Evolutionary conservation across 2,113 vertebrate species (phyloP), one percentile per base, ranked within the genome.

Genomic region (Prochilodus magdalenae): DNA sequence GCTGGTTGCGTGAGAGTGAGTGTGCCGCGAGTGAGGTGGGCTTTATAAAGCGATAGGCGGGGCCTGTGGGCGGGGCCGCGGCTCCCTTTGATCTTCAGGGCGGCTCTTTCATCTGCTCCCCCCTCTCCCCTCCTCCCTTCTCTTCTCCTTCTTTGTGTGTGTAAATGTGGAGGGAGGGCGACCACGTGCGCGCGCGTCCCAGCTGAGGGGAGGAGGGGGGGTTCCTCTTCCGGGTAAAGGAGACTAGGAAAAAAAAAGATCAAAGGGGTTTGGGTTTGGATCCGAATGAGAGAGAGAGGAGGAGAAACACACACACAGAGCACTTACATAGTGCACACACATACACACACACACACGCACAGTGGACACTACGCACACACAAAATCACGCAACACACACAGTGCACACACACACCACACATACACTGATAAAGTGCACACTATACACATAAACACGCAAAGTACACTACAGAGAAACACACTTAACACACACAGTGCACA

Each of bases 181-280:
- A 96, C 96, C 97, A 98, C 96, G 96, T 97, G 96, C 96, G 95
- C 95, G 93, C 93, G 92, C 93, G 94, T 96, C 96, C 95, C 97
- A 98, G 96, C 96, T 97, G 96, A 97, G 96, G 92, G 88, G 79
- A 89, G 79, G 91, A 91, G 93, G 90, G 94, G 94, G 96, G 57
- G 57, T 60, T 96, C 96, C 94, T 97, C 96, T 98, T 98, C 97
- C 96, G 97, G 96, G 96, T 97, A 97, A 96, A 93, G 94, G 81
- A 77, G 74, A 73, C 59, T 73, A 96, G 95, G 95, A 95, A 90
- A 95, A 88, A 91, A 90, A 91, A 94, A 97, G 96, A 98, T 97
- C 96, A 97, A 98, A 99, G 96, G 90, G 93, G 94, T 95, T 95
- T 92, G 95, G 93, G 95, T 96, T 95, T 95, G 95, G 94, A 94